Evolutionary conservation across 2,113 vertebrate genomes (phyloP), one percentile per base, ranked within the genome.

Genomic region (Salvelinus namaycush): DNA sequence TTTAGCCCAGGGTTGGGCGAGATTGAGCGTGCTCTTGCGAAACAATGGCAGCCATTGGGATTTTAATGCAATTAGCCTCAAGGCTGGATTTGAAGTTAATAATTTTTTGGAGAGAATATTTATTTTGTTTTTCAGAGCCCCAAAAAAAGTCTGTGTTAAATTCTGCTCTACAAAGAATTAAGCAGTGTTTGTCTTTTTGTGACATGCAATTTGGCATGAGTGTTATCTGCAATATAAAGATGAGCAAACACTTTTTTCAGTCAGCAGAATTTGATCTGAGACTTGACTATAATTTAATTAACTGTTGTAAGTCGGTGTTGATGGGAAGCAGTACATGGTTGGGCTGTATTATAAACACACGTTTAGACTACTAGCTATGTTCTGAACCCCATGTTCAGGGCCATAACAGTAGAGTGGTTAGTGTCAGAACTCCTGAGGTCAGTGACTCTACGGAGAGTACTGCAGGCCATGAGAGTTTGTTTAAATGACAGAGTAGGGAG

Each of bases 1-100:
- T 68, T 49, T 60, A 68, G 74, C 71, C 73, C 70, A 39, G 57
- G 70, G 51, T 72, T 77, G 26, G 70, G 77, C 69, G 70, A 73
- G 60, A 83, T 81, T 64, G 62, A 76, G 73, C 26, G 5, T 67
- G 68, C 77, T 80, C 70, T 69, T 78, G 60, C 27, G 69, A 69
- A 80, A 74, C 78, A 76, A 72, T 59, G 16, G 59, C 44, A 71
- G n/a, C 48, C 68, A 68, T 75, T 67, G 57, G 83, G 34, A 73
- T 73, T 82, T 74, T 70, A 70, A 81, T 79, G 54, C 26, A 80
- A 76, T 81, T 84, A 74, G 76, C 74, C 34, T 76, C 18, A 49
- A 82, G 73, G 26, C 72, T 51, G 54, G 73, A 79, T 73, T 74
- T 74, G 20, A 81, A 75, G 74, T 83, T 70, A 27, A 26, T 78